Base-by-base conservation (phyloP, 2,113 vertebrate genomes). In the Chaenocephalus aceratus region DNA sequence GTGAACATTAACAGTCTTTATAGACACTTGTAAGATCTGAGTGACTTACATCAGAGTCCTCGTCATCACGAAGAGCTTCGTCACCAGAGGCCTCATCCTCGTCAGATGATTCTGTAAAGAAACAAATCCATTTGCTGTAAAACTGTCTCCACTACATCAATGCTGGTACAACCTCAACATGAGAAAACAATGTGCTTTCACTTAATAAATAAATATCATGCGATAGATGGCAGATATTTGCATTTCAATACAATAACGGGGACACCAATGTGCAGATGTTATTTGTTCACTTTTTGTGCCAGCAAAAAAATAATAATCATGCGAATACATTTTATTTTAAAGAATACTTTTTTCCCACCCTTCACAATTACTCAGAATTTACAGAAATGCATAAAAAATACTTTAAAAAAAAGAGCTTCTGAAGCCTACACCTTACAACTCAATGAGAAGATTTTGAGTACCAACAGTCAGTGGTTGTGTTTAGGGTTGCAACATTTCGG, bases 21-120 rank as follows among this genome's bases (percentile, higher is more conserved):
- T n/a, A 30, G 36, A 60, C 16, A 52, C 46, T 23, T n/a, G 5
- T 5, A 18, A 16, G 12, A 21, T 18, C 2, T 21, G 12, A 26
- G 3, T 1, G 7, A 89, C 95, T 94, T 92, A 96, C 95, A 82
- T 95, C 95, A 10, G 95, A 95, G 76, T 95, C 93, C 0, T 94
- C 92, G 14, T 86, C 79, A 57, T 41, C 52, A 0, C 86, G 93
- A 78, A 94, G 92, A 45, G 79, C 93, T 86, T 95, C 95, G 6
- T 95, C 94, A 30, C 86, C 92, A 36, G 95, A 94, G 2, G 83
- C 93, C 65, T 94, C 94, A 0, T 94, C 94, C 88, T 96, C 95
- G 44, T 94, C 94, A 11, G 95, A 95, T 75, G 95, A 95, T 64
- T 95, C 95, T 96, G 82, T 41, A 59, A 67, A 82, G 34, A 67